These are phyloP conservation scores for Carpatolechia fugitivella DNA, from an alignment of 2,888 invertebrate species.

Conservation along the genomic window DNA sequence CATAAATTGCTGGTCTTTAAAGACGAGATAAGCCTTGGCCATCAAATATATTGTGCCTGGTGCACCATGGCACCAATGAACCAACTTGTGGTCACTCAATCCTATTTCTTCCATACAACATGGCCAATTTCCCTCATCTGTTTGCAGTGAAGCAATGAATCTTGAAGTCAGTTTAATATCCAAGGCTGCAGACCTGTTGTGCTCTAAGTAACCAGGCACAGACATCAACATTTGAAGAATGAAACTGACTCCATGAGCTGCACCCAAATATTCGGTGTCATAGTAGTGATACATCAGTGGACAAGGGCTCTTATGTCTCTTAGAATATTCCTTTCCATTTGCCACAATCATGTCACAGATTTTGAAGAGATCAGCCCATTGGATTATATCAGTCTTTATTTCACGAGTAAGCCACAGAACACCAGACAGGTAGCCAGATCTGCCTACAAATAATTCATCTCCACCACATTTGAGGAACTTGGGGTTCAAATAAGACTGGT, in stretches of 20 bases:
- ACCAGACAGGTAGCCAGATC: slow-evolving; percentile 90
- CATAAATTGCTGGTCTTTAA: slow-evolving; percentile 86
- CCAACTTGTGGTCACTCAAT: slow-evolving; percentile 81
- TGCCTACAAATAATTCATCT: slow-evolving; percentile 92
- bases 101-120: slow-evolving; percentile 85
- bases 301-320: slow-evolving; percentile 74
- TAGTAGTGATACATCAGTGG: slow-evolving; percentile 91
- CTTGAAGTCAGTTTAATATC: slow-evolving; percentile 84
- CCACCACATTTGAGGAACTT: slow-evolving; percentile 83
- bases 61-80: slow-evolving; percentile 96
- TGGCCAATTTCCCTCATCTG: slow-evolving; percentile 86
- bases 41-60: slow-evolving; percentile 89
- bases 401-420: slow-evolving; percentile 85
- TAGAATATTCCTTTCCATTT: slow-evolving; percentile 85
- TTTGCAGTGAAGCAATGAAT: slow-evolving; percentile 83
- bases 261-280: slow-evolving; percentile 85
- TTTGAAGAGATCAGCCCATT: slow-evolving; percentile 73
- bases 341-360: slow-evolving; percentile 84
- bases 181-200: slow-evolving; percentile 70
- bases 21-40: slow-evolving; percentile 88
- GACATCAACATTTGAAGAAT: slow-evolving; percentile 78
- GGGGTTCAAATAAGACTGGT: slow-evolving; percentile 50
- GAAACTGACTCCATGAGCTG: slow-evolving; percentile 79
- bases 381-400: slow-evolving; percentile 61
- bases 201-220: slow-evolving; percentile 75